These are phyloP conservation scores for Emmelina monodactyla DNA, from an alignment of 2,888 invertebrate species.

Conservation along the genomic window DNA sequence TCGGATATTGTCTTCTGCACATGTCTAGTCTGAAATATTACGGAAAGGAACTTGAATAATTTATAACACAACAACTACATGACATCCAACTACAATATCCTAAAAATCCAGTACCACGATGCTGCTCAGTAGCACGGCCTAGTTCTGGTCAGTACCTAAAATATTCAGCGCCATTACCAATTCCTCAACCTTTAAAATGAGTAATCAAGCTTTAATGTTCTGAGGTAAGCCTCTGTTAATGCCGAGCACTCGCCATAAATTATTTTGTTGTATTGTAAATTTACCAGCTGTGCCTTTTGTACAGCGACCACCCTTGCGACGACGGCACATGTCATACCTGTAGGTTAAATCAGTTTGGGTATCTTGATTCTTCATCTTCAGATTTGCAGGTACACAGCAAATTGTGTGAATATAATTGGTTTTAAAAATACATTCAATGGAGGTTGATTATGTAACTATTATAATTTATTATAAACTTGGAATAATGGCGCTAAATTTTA, in stretches of 20 bases:
- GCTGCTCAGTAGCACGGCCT: too few species aligned
- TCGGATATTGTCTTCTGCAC: slow-evolving; percentile 95
- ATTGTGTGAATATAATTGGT: too few species aligned
- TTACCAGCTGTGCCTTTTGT: slow-evolving; percentile 98
- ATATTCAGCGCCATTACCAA: slow-evolving; percentile 64
- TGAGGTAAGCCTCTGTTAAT: slow-evolving; percentile 59
- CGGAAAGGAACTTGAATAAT: slow-evolving; percentile 62
- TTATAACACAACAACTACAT: slow-evolving; percentile 16
- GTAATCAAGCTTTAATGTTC: slow-evolving; percentile 49
- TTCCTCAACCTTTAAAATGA: slow-evolving; percentile 55
- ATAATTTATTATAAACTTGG: slow-evolving; percentile 22
- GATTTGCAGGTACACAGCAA: too few species aligned
- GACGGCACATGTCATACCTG: slow-evolving; percentile 98
- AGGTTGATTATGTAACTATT: too few species aligned
- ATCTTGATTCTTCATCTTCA: slow-evolving; percentile 14
- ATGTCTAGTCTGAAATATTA: slow-evolving; percentile 94
- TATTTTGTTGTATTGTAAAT: slow-evolving; percentile 48
- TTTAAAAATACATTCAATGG: too few species aligned
- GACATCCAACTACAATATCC: too few species aligned
- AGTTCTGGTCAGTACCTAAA: slow-evolving; percentile 17
- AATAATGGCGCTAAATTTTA: slow-evolving; percentile 59
- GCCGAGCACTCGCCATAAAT: slow-evolving; percentile 35
- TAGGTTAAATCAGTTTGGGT: slow-evolving; percentile 47
- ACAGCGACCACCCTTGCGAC: slow-evolving; percentile 95
- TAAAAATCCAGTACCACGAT: too few species aligned